Conservation (phyloP, 23 tunicate species). For the Diplosoma virens region DNA sequence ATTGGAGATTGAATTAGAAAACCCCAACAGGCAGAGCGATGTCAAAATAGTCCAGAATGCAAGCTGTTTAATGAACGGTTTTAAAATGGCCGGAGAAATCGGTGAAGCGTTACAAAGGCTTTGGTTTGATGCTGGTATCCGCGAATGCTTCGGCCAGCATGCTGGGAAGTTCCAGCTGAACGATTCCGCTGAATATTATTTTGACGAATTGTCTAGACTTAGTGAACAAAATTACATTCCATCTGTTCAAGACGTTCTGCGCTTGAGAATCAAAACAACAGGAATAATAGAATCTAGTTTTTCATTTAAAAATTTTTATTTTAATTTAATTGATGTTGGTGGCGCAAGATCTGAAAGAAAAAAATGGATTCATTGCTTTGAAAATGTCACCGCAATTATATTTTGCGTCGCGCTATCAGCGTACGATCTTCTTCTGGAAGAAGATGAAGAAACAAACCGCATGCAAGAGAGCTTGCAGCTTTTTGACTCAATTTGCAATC, state of each 20-base stretch:
- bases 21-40: constrained; percentile 30
- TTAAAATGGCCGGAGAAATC: constrained; percentile 62
- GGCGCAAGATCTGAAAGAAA: constrained; percentile 89
- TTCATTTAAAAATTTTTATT: constrained; percentile 68
- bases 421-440: constrained; percentile 73
- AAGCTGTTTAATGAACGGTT: constrained; percentile 42
- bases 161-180: constrained; percentile 89
- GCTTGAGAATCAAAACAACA: constrained; percentile 95
- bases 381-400: constrained; percentile 84
- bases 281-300: constrained; percentile 97
- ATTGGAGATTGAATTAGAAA: constrained; percentile 57
- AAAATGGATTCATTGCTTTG: constrained; percentile 97
- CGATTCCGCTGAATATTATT: constrained; percentile 94
- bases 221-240: constrained; percentile 75
- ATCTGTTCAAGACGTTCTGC: constrained; percentile 88
- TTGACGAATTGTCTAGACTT: constrained; percentile 63
- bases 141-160: constrained; percentile 37
- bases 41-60: constrained; percentile 49
- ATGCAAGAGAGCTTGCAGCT: constrained; percentile 87
- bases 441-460: constrained; percentile 89
- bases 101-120: constrained; percentile 64
- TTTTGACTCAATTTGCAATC: constrained; percentile 79
- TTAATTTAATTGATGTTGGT: constrained; percentile 83
- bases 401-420: constrained; percentile 95
- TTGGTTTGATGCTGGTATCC: constrained; percentile 81